Evolutionary conservation across 2,888 invertebrate species (phyloP).

Genomic region (Seira ritae): DNA sequence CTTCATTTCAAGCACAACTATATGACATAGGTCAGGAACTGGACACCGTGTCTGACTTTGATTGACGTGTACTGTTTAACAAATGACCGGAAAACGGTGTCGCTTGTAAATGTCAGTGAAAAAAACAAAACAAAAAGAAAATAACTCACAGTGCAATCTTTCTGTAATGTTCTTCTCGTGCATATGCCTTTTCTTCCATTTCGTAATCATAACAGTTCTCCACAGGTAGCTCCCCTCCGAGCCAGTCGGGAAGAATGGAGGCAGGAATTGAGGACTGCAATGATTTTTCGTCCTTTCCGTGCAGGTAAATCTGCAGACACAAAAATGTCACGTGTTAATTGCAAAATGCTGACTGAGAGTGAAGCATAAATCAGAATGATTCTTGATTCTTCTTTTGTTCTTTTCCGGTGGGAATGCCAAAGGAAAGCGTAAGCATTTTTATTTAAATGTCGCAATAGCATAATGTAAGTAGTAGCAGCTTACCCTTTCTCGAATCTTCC

Average conservation of each 20-base stretch:
- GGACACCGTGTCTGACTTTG: too few species aligned
- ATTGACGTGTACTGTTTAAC: neutral
- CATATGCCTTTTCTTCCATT: conserved; percentile 33
- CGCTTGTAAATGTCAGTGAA: neutral
- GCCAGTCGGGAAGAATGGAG: conserved; percentile 43
- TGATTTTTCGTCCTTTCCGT: conserved; percentile 29
- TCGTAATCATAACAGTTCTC: conserved; percentile 47
- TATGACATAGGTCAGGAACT: neutral
- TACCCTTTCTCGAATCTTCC: conserved; percentile 59
- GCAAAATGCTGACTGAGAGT: neutral
- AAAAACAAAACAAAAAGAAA: neutral
- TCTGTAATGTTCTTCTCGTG: conserved; percentile 39
- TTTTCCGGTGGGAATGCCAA: too few species aligned
- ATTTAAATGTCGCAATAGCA: too few species aligned
- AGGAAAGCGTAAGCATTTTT: too few species aligned
- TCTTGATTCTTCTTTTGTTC: neutral
- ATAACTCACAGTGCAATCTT: conserved; percentile 47
- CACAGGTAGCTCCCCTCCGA: conserved; percentile 32
- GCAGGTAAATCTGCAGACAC: conserved; percentile 43
- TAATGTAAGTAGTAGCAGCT: conserved; percentile 9
- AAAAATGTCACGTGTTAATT: neutral
- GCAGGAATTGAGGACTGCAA: conserved; percentile 36
- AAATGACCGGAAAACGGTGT: neutral
- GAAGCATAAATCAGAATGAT: neutral
- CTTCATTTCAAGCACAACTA: neutral